Evolutionary conservation across 2,888 invertebrate species (phyloP).

Genomic region (Arrhopalites spinosus): DNA sequence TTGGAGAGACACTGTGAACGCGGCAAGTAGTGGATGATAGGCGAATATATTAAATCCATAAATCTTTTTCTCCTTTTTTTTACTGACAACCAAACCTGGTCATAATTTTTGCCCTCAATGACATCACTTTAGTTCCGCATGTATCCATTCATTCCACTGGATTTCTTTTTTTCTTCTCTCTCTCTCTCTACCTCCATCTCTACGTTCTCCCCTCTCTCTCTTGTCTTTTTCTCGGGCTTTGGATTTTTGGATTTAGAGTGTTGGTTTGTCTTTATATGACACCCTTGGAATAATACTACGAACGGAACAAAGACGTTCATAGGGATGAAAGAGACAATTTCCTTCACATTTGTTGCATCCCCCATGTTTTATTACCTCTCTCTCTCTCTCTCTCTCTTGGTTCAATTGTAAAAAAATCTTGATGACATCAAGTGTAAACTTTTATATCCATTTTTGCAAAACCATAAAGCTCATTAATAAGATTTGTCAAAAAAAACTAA

Average conservation of each 20-base stretch:
- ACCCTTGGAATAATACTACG: background rate
- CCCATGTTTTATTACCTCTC: constrained; percentile 35
- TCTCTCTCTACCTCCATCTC: background rate
- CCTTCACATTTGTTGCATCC: constrained; percentile 34
- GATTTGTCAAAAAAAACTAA: constrained; percentile 26
- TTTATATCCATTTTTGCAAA: no score
- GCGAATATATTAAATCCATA: constrained; percentile 46
- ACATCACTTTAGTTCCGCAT: constrained; percentile 44
- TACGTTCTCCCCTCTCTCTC: constrained; percentile 1
- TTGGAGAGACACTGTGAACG: no score
- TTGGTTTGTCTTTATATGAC: background rate
- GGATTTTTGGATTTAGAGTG: background rate
- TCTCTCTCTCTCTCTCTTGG: constrained; percentile 1
- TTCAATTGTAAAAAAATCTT: no score
- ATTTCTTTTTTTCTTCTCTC: constrained; percentile 11
- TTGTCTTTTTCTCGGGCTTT: background rate
- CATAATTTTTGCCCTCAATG: constrained; percentile 45
- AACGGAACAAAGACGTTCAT: background rate
- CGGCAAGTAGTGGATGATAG: constrained; percentile 33
- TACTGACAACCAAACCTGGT: constrained; percentile 38
- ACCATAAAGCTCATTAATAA: no score
- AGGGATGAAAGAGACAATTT: constrained; percentile 14
- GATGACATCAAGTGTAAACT: no score
- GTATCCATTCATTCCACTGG: constrained; percentile 21
- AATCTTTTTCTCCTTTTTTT: constrained; percentile 41